phyloP scores from a whole-genome alignment of 2,113 vertebrate genomes.

The Aix galericulata region DNA sequence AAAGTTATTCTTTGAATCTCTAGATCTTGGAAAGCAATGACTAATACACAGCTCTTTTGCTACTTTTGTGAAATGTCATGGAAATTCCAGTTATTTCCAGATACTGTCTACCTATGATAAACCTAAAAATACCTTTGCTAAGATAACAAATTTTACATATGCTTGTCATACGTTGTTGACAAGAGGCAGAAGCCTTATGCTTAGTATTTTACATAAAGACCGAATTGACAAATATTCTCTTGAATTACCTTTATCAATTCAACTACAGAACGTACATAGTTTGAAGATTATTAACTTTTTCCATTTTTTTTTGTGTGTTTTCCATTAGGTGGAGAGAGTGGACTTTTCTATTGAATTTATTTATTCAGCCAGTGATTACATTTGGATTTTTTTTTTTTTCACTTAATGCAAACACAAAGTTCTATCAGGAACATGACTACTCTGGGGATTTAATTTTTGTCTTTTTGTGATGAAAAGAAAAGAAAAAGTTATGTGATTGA shows the following conservation, averaged over 20 bases:
- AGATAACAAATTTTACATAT: not conserved
- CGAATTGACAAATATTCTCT: not conserved
- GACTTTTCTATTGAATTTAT: not conserved
- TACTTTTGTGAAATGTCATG: not conserved
- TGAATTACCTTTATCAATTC: not conserved
- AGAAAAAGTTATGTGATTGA: not conserved
- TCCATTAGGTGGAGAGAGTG: accelerated
- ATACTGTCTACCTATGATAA: not conserved
- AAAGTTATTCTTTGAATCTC: not conserved
- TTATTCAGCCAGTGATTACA: not conserved
- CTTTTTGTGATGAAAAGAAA: not conserved
- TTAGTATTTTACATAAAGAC: not conserved
- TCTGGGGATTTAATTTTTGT: not conserved
- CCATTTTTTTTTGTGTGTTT: not conserved
- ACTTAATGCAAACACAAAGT: not conserved
- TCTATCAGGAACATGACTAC: not conserved
- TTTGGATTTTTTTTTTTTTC: not conserved
- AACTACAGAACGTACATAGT: not conserved
- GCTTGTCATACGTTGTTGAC: not conserved
- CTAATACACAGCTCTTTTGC: not conserved
- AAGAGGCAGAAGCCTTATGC: not conserved
- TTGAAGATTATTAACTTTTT: not conserved
- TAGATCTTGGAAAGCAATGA: not conserved
- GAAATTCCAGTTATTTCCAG: not conserved
- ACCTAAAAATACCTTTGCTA: not conserved